Evolutionary conservation across 2,797 vertebrate species (phyloP).

Genomic region (Remorina albescens): DNA sequence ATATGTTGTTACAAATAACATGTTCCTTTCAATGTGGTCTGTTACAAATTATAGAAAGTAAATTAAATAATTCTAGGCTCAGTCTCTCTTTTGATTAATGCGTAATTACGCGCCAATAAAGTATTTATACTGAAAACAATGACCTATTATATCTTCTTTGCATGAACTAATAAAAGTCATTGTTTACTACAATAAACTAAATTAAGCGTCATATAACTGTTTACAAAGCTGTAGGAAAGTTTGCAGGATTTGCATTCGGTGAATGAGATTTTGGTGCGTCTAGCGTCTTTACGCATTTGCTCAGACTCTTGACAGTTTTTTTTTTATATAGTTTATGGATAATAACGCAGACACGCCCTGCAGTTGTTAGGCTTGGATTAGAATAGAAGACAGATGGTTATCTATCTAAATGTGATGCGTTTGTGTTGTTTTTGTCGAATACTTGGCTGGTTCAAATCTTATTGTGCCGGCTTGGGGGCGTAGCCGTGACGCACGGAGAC

Average conservation of each 20-base stretch:
- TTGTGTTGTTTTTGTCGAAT: constrained; percentile 72
- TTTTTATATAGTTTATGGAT: constrained; percentile 48
- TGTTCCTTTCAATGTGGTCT: background rate
- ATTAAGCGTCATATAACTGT: background rate
- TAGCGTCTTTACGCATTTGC: constrained; percentile 64
- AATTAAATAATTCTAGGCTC: background rate
- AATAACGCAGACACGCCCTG: constrained; percentile 68
- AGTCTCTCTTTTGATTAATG: background rate
- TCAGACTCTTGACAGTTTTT: constrained; percentile 47
- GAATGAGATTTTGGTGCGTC: background rate
- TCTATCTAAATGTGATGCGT: constrained; percentile 61
- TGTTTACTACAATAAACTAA: background rate
- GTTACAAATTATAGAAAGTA: background rate
- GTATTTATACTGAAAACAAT: background rate
- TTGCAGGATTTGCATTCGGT: background rate
- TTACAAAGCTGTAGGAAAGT: background rate
- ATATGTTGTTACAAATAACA: background rate
- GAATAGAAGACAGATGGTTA: constrained; percentile 79
- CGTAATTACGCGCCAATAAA: constrained; percentile 58
- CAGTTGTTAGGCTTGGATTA: constrained; percentile 70
- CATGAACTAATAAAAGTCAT: background rate
- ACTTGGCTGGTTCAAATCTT: constrained; percentile 58
- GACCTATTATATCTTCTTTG: background rate
- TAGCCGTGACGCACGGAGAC: constrained; percentile 80
- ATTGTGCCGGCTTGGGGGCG: constrained; percentile 80